Base-by-base conservation (phyloP, 1,140 invertebrate species). In the Cyclargus thomasi region DNA sequence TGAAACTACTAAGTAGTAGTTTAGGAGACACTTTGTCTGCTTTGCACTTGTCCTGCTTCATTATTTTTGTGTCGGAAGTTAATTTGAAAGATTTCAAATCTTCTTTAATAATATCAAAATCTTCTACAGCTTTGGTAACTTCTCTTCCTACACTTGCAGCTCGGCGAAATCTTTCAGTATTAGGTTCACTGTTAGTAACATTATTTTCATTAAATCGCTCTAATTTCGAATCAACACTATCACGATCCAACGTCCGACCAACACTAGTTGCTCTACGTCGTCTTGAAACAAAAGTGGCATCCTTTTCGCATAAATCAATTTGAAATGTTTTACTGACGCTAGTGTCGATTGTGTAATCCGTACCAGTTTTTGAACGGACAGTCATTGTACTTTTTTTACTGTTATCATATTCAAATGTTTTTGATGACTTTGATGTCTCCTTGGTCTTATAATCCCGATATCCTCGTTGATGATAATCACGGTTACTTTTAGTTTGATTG, bases 61-160 rank as follows among this genome's bases (percentile, higher is more conserved):
- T 21, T 53, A 62, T 62, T 57, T 62, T 73, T 55, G 35, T 35
- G 63, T 77, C 69, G 55, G 62, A 64, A 65, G 69, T 73, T 55
- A 74, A 67, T 71, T 75, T 80, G 65, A 75, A 85, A 17, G 76
- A 78, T 35, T 79, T 68, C 63, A 90, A 81, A 72, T 88, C 85
- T 47, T 73, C 82, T 77, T 88, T 88, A 17, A 86, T 76, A 64
- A 86, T 81, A 66, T 78, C 80, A 59, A 87, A 85, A 64, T 79
- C 62, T 29, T 64, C 35, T 66, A 68, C 67, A 21, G 64, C 39
- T 66, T 59, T 39, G 21, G 69, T 55, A 18, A 79, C 29, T 39
- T 88, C 85, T 65, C 83, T 75, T 35, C 85, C 85, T 20, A 90
- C 80, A 78, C 88, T 90, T 47, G 75, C 68, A 7, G 86, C 86